phyloP scores from a whole-genome alignment of 2,888 invertebrate genomes.

The Drosophila buzzatii region DNA sequence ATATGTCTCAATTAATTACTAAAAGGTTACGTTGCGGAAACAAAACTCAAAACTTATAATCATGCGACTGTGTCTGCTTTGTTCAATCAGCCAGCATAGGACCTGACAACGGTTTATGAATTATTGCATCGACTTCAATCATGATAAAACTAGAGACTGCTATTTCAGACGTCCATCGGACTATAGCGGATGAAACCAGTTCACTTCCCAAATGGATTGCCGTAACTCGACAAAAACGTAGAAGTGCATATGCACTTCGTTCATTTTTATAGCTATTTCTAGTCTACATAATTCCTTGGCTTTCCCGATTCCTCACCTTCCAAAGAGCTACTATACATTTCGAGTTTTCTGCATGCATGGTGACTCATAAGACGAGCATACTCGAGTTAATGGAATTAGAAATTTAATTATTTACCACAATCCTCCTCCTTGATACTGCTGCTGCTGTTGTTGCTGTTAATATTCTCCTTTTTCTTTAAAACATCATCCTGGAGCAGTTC shows the following conservation, averaged over 20 bases:
- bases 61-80: too few relatives aligned
- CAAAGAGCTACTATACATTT: too few relatives aligned
- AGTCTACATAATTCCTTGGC: too few relatives aligned
- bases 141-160: too few relatives aligned
- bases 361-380: not conserved
- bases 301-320: too few relatives aligned
- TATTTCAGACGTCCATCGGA: not conserved
- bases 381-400: not conserved
- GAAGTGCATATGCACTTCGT: too few relatives aligned
- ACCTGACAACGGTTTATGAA: not conserved
- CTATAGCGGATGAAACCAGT: not conserved
- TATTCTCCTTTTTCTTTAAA: slow-evolving; percentile 55
- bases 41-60: too few relatives aligned
- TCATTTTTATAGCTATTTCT: too few relatives aligned
- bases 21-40: too few relatives aligned
- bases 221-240: too few relatives aligned
- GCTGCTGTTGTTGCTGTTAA: not conserved
- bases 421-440: slow-evolving; percentile 71
- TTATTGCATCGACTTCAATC: not conserved
- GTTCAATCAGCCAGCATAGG: not conserved
- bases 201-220: too few relatives aligned
- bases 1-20: too few relatives aligned
- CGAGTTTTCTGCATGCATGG: not conserved
- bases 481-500: slow-evolving; percentile 60
- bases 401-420: slow-evolving; percentile 49